Conservation (phyloP, 2,113 vertebrate genomes). For the Cyphomyrus plagiostoma region DNA sequence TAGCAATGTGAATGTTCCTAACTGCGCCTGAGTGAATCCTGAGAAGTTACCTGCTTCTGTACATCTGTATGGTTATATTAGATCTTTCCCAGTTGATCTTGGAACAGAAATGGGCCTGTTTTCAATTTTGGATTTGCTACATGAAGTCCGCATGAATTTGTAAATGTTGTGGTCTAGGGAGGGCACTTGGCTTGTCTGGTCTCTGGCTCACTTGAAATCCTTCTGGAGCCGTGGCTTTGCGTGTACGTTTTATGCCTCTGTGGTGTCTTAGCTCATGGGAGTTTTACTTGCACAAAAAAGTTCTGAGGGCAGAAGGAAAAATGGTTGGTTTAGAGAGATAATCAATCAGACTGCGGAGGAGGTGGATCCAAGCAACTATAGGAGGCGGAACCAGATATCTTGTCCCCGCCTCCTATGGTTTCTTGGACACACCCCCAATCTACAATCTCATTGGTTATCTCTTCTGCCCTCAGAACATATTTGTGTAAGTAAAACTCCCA, state of each 20-base stretch:
- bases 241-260: neutral
- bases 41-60: neutral
- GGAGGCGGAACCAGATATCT: too few relatives aligned
- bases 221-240: neutral
- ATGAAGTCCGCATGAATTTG: neutral
- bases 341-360: too few relatives aligned
- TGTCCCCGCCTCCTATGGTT: too few relatives aligned
- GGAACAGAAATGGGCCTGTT: neutral
- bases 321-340: too few relatives aligned
- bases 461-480: too few relatives aligned
- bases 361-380: too few relatives aligned
- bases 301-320: too few relatives aligned
- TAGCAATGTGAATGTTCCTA: neutral
- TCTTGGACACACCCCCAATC: too few relatives aligned
- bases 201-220: neutral
- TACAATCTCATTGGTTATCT: too few relatives aligned
- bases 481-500: too few relatives aligned
- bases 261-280: neutral
- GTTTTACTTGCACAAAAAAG: too few relatives aligned
- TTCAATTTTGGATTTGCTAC: neutral
- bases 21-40: neutral
- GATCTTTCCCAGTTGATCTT: neutral
- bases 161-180: neutral
- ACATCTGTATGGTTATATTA: neutral
- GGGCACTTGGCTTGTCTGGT: neutral